These are phyloP conservation scores for Eupithecia abbreviata DNA, from an alignment of 2,888 invertebrate genomes.

Conservation along the genomic window DNA sequence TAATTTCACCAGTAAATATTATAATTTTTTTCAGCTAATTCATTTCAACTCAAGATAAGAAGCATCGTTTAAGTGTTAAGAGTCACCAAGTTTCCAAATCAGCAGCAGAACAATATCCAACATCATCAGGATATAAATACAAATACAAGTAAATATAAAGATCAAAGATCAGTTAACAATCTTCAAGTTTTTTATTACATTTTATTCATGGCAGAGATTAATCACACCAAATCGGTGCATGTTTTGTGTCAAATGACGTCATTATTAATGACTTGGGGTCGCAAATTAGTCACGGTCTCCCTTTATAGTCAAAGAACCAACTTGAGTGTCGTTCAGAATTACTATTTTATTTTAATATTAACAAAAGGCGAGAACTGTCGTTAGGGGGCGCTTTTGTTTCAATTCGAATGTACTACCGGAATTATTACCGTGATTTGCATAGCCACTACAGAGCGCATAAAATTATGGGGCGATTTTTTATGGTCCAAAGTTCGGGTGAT, in stretches of 20 bases:
- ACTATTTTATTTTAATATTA: constrained; percentile 75
- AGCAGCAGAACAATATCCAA: not conserved
- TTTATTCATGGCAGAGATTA: constrained; percentile 6
- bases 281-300: constrained; percentile 61
- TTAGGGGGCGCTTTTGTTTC: constrained; percentile 76
- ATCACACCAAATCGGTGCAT: constrained; percentile 14
- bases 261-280: constrained; percentile 49
- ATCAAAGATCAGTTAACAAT: not conserved
- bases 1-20: no score
- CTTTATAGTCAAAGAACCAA: constrained; percentile 59
- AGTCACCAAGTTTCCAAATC: not conserved
- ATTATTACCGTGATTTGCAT: constrained; percentile 76
- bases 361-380: constrained; percentile 72
- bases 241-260: constrained; percentile 34
- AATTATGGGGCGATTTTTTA: constrained; percentile 58
- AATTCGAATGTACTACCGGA: constrained; percentile 67
- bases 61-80: no score
- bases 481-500: constrained; percentile 42
- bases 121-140: not conserved
- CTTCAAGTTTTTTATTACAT: not conserved
- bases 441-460: constrained; percentile 52
- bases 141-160: not conserved
- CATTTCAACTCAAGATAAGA: no score
- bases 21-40: no score
- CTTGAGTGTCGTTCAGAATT: constrained; percentile 74